phyloP scores from a whole-genome alignment of 2,888 invertebrate species.

The Syrphus vitripennis region DNA sequence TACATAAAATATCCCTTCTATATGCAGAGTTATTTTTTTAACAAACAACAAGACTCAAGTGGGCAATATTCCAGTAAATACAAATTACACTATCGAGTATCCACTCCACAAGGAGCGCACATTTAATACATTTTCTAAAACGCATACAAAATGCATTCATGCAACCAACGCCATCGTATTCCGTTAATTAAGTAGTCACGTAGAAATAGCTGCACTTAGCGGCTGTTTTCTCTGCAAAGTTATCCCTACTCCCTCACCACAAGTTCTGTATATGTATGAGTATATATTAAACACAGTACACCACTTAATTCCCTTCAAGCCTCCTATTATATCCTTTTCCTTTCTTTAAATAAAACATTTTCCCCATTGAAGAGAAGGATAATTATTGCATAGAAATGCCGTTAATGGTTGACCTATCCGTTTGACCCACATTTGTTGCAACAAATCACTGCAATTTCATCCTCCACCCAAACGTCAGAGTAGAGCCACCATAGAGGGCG shows the following conservation, averaged over 20 bases:
- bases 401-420: conserved; percentile 38
- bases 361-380: conserved; percentile 1
- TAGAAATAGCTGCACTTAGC: conserved; percentile 10
- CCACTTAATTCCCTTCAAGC: background rate
- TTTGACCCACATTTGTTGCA: conserved; percentile 36
- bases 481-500: conserved; percentile 9
- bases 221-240: background rate
- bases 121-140: background rate
- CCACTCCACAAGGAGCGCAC: background rate
- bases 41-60: background rate
- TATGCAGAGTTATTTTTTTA: too few species aligned
- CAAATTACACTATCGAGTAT: background rate
- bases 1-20: too few species aligned
- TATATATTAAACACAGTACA: background rate
- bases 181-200: conserved; percentile 22
- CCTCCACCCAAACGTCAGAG: background rate
- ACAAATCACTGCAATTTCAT: conserved; percentile 40
- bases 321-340: conserved; percentile 28
- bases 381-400: conserved; percentile 34
- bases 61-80: background rate
- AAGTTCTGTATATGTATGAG: too few species aligned
- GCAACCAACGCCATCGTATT: background rate
- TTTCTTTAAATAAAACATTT: conserved; percentile 48
- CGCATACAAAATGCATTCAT: background rate
- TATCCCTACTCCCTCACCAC: background rate